A percentile compares a stretch with the other conserved stretches of the same genome.
phyloP scores from a whole-genome alignment of 2,888 invertebrate species.

The Caenorhabditis zanzibari region DNA sequence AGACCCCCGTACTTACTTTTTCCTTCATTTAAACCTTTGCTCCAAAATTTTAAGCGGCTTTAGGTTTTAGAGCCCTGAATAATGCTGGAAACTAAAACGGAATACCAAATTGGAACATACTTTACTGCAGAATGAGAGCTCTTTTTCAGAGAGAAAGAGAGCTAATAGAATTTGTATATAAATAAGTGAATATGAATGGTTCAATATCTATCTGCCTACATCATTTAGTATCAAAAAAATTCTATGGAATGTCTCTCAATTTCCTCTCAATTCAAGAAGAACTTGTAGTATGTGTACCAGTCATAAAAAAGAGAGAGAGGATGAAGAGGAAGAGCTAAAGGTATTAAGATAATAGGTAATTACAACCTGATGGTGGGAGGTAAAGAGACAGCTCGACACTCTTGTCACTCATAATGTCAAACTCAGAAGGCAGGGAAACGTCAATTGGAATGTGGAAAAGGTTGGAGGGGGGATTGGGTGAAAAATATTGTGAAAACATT shows the following conservation, averaged over 20 bases:
- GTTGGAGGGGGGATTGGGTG: not conserved
- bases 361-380: slow-evolving; percentile 36
- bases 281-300: slow-evolving; percentile 29
- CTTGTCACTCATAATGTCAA: slow-evolving; percentile 59
- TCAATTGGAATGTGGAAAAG: slow-evolving; percentile 25
- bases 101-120: slow-evolving; percentile 28
- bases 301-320: slow-evolving; percentile 18
- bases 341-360: slow-evolving; percentile 44
- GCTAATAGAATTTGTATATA: slow-evolving; percentile 17
- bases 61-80: slow-evolving; percentile 6
- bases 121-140: slow-evolving; percentile 15
- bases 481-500: slow-evolving; percentile 1
- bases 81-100: slow-evolving; percentile 1
- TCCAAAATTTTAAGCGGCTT: not conserved
- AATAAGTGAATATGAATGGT: not conserved
- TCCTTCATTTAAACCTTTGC: slow-evolving; percentile 18
- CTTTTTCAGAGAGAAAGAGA: no score
- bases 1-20: slow-evolving; percentile 19
- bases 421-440: slow-evolving; percentile 19
- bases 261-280: slow-evolving; percentile 13
- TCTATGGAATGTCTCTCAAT: slow-evolving; percentile 24
- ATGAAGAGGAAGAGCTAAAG: not conserved
- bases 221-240: slow-evolving; percentile 11
- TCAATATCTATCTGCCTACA: not conserved
- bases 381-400: slow-evolving; percentile 18